Evolutionary conservation across 2,888 invertebrate genomes (phyloP).

Genomic region (Agriotes lineatus): DNA sequence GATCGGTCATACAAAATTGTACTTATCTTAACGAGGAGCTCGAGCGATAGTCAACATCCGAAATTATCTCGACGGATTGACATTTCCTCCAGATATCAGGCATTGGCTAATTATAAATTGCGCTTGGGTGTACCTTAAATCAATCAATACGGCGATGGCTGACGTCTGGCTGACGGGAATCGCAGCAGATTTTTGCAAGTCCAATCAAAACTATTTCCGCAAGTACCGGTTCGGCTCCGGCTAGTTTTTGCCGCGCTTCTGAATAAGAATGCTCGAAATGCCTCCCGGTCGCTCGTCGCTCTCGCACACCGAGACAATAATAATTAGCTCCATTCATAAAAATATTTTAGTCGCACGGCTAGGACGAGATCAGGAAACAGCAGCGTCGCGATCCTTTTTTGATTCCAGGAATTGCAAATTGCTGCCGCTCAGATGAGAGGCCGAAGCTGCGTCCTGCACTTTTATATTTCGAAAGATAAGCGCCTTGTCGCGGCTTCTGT

Average conservation of each 20-base stretch:
- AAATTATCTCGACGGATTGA: slow-evolving; percentile 21
- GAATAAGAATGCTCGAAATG: slow-evolving; percentile 31
- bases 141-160: slow-evolving; percentile 31
- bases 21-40: neutral
- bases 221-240: slow-evolving; percentile 46
- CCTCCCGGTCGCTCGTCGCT: neutral
- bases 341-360: slow-evolving; percentile 25
- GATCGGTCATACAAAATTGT: neutral
- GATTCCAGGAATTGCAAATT: slow-evolving; percentile 3
- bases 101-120: slow-evolving; percentile 34
- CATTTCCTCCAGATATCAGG: slow-evolving; percentile 15
- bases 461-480: neutral
- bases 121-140: slow-evolving; percentile 24
- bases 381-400: slow-evolving; percentile 6
- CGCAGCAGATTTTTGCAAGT: slow-evolving; percentile 43
- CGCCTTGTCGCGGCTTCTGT: neutral
- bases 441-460: neutral
- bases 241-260: slow-evolving; percentile 42
- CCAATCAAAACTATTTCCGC: slow-evolving; percentile 50
- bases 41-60: neutral
- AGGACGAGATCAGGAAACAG: slow-evolving; percentile 10
- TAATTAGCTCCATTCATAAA: slow-evolving; percentile 39
- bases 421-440: neutral
- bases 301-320: slow-evolving; percentile 15
- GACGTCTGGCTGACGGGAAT: slow-evolving; percentile 27